Percentiles rank a stretch among this genome's conserved stretches.
phyloP scores from a whole-genome alignment of 2,797 vertebrate species.

The Pseudocheirus occidentalis region DNA sequence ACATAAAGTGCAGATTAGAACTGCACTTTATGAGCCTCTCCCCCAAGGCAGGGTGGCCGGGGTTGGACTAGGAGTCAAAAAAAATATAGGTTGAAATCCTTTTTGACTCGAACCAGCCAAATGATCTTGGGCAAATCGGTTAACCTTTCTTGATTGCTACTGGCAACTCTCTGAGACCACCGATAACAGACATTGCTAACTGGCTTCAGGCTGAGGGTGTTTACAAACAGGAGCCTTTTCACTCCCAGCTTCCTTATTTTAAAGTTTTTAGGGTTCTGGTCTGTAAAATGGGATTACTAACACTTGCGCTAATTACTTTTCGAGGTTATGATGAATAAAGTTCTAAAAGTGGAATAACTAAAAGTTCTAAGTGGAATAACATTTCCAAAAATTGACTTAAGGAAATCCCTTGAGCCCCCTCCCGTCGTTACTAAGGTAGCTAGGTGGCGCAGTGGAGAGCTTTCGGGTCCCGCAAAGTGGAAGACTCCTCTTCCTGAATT shows the following conservation, averaged over 20 bases:
- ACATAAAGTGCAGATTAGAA: background rate
- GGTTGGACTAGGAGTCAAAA: background rate
- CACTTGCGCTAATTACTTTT: background rate
- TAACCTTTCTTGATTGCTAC: background rate
- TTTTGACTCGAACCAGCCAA: background rate
- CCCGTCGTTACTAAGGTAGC: background rate
- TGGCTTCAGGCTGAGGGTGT: background rate
- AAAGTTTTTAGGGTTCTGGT: background rate
- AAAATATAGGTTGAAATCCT: background rate
- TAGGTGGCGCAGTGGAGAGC: background rate
- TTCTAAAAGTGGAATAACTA: background rate
- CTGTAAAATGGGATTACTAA: background rate
- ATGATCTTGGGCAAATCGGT: background rate
- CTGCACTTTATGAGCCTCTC: background rate
- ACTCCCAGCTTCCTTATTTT: background rate
- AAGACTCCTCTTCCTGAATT: background rate
- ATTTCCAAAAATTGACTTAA: background rate
- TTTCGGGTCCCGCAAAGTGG: background rate
- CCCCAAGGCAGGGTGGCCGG: background rate
- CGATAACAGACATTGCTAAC: background rate
- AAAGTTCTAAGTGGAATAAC: no score
- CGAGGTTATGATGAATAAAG: background rate
- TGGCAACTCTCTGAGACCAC: background rate
- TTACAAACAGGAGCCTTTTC: background rate
- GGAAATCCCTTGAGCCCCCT: background rate